Evolutionary conservation across 2,113 vertebrate genomes (phyloP).

Genomic region (Mormyrus lacerda): DNA sequence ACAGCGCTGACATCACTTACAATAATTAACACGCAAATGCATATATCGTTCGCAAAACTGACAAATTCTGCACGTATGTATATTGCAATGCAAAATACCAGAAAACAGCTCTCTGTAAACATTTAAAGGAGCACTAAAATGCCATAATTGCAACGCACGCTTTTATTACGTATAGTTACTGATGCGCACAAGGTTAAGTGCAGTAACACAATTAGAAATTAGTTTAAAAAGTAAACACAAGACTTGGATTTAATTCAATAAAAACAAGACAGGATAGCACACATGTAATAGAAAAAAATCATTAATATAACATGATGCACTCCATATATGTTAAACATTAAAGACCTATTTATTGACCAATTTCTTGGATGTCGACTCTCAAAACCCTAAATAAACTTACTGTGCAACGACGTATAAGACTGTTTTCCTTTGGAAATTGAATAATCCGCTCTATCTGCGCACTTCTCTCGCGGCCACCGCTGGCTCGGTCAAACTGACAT

Average conservation of each 20-base stretch:
- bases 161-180: not conserved
- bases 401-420: not conserved
- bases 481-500: too few species aligned
- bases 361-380: not conserved
- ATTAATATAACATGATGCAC: not conserved
- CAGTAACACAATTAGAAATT: not conserved
- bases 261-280: not conserved
- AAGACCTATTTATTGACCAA: too few species aligned
- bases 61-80: not conserved
- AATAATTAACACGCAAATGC: not conserved
- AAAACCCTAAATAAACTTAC: not conserved
- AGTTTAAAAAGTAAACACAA: not conserved
- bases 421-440: not conserved
- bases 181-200: not conserved
- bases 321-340: not conserved
- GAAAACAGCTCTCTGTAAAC: not conserved
- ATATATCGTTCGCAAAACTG: not conserved
- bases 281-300: not conserved
- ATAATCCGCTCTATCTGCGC: not conserved
- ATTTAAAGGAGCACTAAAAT: not conserved
- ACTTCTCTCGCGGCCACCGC: not conserved
- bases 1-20: not conserved
- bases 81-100: not conserved
- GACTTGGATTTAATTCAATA: not conserved
- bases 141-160: not conserved